Conservation (phyloP, 2,113 vertebrate genomes). For the Rhombomys opimus region DNA sequence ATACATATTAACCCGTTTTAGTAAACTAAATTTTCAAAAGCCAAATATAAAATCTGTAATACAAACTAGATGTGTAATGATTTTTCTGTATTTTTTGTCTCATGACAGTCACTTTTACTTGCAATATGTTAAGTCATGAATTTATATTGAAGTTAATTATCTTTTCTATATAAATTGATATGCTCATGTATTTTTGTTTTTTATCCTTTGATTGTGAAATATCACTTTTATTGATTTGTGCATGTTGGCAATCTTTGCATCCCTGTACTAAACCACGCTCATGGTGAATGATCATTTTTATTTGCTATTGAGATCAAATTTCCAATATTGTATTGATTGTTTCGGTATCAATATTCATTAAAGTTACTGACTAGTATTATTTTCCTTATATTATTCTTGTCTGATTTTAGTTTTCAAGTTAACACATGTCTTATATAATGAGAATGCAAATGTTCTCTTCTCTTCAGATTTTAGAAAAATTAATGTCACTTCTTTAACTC, state of each 20-base stretch:
- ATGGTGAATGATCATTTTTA: not conserved
- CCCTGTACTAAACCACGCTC: not conserved
- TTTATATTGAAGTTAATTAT: not conserved
- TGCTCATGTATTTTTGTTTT: not conserved
- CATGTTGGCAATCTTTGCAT: not conserved
- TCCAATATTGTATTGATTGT: not conserved
- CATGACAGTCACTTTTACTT: not conserved
- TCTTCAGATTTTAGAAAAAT: not conserved
- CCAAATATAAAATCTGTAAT: not conserved
- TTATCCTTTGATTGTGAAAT: not conserved
- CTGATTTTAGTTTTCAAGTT: not conserved
- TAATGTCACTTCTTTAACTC: not conserved
- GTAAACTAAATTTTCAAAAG: not conserved
- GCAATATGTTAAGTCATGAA: not conserved
- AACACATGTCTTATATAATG: not conserved
- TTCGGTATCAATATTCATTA: not conserved
- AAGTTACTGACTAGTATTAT: not conserved
- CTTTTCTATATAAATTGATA: not conserved
- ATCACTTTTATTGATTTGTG: not conserved
- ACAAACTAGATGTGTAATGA: not conserved
- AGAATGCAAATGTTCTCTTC: not conserved
- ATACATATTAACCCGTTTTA: slow-evolving; percentile 41
- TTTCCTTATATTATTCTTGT: not conserved
- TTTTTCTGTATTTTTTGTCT: not conserved
- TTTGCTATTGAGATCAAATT: not conserved